Evolutionary conservation across 2,797 vertebrate species (phyloP), one percentile per base, ranked within the genome.

Genomic region (Thripadectes ignobilis): DNA sequence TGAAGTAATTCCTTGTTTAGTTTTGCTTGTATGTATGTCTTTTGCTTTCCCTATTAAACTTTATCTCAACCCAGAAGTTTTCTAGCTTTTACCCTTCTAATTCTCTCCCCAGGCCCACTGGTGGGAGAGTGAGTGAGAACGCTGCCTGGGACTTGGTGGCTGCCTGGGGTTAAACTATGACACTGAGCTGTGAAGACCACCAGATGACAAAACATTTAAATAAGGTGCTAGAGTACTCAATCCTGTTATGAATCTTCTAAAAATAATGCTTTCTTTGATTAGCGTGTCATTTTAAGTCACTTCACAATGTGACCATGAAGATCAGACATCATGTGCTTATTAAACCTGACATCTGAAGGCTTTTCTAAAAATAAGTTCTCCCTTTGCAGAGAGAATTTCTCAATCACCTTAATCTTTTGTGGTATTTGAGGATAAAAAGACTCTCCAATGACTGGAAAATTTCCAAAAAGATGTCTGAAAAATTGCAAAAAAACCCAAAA

Each of bases 291-390:
- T 84, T 92, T 59, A 72, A 80, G 48, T 73, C 65, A 72, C 45
- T 78, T 85, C 89, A 83, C 58, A 77, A 72, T 57, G 62, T 86
- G 85, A 73, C 62, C 69, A 41, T 41, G 39, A 55, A 85, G n/a
- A 89, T 88, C 55, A 88, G 69, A 73, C 62, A 81, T 75, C 51
- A 58, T 48, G 38, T 66, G 52, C 30, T 89, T 92, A 94, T 74
- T 91, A 84, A 91, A 91, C 17, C 54, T 96, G 93, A 92, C 89
- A 88, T 81, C 58, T 84, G 76, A 95, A 95, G 82, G 82, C 24
- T 88, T 91, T 92, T 89, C 88, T 91, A 95, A 92, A 93, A 87
- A 92, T 91, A 96, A 91, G 18, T 58, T 93, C 58, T 32, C 73
- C 49, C 26, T 86, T 79, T 92, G 73, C 54, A 51, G 85, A 91